These are phyloP conservation scores for Operophtera brumata DNA, from an alignment of 2,888 invertebrate genomes.

Conservation along the genomic window DNA sequence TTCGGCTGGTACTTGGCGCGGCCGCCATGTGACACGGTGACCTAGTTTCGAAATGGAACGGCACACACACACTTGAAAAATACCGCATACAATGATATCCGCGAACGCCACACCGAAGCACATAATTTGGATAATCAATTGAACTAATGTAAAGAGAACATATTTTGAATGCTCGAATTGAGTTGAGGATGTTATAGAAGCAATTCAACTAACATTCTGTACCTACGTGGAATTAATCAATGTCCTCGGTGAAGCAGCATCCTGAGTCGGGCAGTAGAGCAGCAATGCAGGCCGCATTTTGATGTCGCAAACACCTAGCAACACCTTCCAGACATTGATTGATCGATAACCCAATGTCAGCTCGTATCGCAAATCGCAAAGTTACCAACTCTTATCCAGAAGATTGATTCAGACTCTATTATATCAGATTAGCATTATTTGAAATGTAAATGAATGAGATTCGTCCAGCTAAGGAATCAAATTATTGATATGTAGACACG, in stretches of 20 bases:
- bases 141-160: conserved; percentile 29
- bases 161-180: conserved; percentile 16
- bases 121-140: conserved; percentile 50
- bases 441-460: conserved; percentile 10
- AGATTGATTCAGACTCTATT: conserved; percentile 6
- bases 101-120: conserved; percentile 49
- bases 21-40: conserved; percentile 75
- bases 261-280: conserved; percentile 54
- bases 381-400: conserved; percentile 9
- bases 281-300: conserved; percentile 52
- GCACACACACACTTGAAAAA: conserved; percentile 69
- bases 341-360: conserved; percentile 22
- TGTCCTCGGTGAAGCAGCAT: conserved; percentile 37
- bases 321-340: conserved; percentile 26
- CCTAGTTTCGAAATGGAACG: conserved; percentile 79
- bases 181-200: background rate
- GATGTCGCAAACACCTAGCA: conserved; percentile 50
- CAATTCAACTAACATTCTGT: conserved; percentile 4
- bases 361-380: conserved; percentile 11
- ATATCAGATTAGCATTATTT: conserved; percentile 11
- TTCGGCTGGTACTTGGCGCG: conserved; percentile 67
- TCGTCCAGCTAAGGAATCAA: background rate
- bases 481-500: conserved; percentile 5
- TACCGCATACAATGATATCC: conserved; percentile 56
- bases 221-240: conserved; percentile 17